Conservation (phyloP, 1,140 invertebrate species). For the Drosophila busckii region DNA sequence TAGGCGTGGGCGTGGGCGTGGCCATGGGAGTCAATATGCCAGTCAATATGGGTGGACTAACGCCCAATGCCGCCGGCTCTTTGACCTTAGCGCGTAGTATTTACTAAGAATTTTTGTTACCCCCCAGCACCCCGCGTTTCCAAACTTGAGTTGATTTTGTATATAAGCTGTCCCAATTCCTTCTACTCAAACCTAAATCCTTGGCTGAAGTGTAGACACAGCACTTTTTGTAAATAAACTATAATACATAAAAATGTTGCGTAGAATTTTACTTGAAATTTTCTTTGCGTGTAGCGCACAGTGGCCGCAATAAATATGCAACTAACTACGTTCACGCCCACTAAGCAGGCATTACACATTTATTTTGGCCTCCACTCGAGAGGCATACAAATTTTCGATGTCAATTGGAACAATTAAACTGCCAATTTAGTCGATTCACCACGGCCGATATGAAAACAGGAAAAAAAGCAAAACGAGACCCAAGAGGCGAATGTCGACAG, state of each 20-base stretch:
- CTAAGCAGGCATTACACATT: conserved; percentile 24
- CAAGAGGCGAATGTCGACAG: conserved; percentile 25
- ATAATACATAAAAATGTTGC: neutral
- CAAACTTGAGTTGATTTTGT: conserved; percentile 20
- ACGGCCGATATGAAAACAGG: conserved; percentile 50
- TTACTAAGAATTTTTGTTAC: too few relatives aligned
- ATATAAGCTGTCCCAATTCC: conserved; percentile 6
- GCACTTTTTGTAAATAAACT: conserved; percentile 62
- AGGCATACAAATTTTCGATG: conserved; percentile 47
- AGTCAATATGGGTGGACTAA: conserved; percentile 23
- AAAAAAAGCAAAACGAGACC: too few relatives aligned
- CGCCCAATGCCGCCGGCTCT: conserved; percentile 27
- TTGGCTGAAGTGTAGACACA: conserved; percentile 14
- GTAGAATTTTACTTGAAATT: neutral
- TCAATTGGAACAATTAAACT: conserved; percentile 76
- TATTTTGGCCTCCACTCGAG: conserved; percentile 41
- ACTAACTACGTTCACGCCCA: conserved; percentile 29
- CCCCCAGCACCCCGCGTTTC: neutral
- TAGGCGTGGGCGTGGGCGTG: conserved; percentile 32
- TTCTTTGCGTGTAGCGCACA: neutral
- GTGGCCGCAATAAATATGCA: conserved; percentile 42
- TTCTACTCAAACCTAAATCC: too few relatives aligned
- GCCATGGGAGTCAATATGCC: conserved; percentile 29
- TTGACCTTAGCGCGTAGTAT: conserved; percentile 60
- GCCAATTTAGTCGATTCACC: conserved; percentile 63